These are phyloP conservation scores for Siniperca chuatsi DNA, from an alignment of 2,113 vertebrate genomes.

Conservation along the genomic window DNA sequence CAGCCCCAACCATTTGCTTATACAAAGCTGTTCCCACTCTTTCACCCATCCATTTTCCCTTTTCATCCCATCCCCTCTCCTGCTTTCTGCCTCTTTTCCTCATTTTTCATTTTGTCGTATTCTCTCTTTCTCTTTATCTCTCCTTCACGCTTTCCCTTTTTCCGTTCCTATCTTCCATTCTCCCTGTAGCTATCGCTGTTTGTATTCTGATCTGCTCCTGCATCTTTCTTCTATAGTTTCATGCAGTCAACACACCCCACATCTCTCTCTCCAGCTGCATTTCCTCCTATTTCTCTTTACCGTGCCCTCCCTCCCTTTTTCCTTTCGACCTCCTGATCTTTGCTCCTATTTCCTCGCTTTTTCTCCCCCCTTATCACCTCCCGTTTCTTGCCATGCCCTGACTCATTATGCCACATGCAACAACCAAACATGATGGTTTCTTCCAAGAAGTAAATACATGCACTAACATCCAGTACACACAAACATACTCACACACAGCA, in stretches of 20 bases:
- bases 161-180: constrained; percentile 16
- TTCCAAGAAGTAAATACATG: constrained; percentile 11
- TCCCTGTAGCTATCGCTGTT: constrained; percentile 36
- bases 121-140: constrained; percentile 32
- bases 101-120: constrained; percentile 41
- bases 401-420: constrained; percentile 34
- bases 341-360: constrained; percentile 3
- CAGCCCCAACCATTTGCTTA: constrained; percentile 74
- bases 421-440: constrained; percentile 29
- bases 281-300: constrained; percentile 3
- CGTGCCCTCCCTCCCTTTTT: neutral
- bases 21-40: constrained; percentile 62
- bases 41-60: constrained; percentile 26
- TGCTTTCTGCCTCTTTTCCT: constrained; percentile 17
- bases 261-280: neutral
- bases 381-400: constrained; percentile 7
- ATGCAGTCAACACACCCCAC: neutral
- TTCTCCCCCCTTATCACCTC: constrained; percentile 14
- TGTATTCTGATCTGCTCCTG: constrained; percentile 54
- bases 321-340: constrained; percentile 26
- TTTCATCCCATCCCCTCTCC: constrained; percentile 31
- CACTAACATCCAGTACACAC: constrained; percentile 4
- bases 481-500: constrained; percentile 16
- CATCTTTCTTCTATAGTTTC: constrained; percentile 49
- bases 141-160: constrained; percentile 14